Conservation (phyloP, 2,113 vertebrate genomes). For the Sisor rabdophorus region DNA sequence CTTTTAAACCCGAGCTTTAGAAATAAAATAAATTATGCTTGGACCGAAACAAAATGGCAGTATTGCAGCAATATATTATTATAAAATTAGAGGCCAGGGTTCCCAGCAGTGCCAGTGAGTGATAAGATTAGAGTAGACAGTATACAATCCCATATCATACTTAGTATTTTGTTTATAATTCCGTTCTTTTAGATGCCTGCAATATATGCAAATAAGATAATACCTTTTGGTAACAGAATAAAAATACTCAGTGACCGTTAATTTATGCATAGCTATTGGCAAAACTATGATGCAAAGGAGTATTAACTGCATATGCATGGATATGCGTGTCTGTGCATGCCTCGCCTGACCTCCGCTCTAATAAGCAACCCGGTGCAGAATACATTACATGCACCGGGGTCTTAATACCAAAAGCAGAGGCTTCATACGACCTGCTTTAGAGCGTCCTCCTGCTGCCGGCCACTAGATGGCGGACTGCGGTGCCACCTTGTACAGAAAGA, state of each 20-base stretch:
- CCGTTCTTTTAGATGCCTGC: background rate
- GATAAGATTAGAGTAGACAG: constrained; percentile 9
- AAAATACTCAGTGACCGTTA: background rate
- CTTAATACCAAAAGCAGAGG: constrained; percentile 30
- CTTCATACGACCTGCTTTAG: constrained; percentile 12
- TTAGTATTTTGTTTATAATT: background rate
- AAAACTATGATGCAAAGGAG: constrained; percentile 10
- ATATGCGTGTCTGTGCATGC: background rate
- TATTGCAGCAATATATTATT: constrained; percentile 28
- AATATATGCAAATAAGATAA: constrained; percentile 3
- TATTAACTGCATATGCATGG: constrained; percentile 18
- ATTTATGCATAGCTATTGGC: background rate
- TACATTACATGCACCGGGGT: background rate
- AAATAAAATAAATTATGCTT: constrained; percentile 32
- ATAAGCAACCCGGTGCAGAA: background rate
- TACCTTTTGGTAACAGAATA: background rate
- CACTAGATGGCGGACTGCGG: constrained; percentile 14
- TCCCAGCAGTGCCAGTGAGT: constrained; percentile 17
- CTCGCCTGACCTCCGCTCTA: too few species aligned
- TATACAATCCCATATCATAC: background rate
- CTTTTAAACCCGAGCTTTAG: constrained; percentile 29
- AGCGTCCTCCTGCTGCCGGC: constrained; percentile 14
- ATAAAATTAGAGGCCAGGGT: constrained; percentile 12
- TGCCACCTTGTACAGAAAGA: constrained; percentile 20
- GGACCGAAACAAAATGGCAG: constrained; percentile 18